These are phyloP conservation scores for Porites cylindrica DNA, from an alignment of 92 coral and sea anemone genomes.

Conservation along the genomic window DNA sequence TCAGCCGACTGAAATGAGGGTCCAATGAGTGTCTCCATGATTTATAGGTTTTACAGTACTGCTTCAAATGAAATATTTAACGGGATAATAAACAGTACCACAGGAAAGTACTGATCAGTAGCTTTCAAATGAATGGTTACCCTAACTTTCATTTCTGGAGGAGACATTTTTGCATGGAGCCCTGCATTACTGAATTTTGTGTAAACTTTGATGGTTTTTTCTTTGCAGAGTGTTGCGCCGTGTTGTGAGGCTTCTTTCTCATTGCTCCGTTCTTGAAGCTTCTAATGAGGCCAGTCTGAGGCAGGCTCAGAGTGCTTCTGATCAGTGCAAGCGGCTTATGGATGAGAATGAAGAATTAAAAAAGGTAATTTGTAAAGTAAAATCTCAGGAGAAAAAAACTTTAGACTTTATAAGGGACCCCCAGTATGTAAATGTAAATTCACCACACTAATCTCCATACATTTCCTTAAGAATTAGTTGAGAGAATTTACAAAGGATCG, in stretches of 20 bases:
- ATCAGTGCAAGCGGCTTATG: conserved; percentile 90
- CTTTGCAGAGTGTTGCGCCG: conserved; percentile 85
- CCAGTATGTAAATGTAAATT: no score
- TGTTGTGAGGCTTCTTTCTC: conserved; percentile 78
- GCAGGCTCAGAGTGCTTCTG: conserved; percentile 91
- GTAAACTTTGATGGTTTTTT: not conserved
- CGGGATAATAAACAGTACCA: no score
- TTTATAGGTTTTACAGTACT: no score
- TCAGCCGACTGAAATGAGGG: no score
- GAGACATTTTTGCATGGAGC: not conserved
- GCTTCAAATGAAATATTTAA: no score
- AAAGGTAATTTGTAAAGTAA: conserved; percentile 70
- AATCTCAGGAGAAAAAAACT: not conserved
- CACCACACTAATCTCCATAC: no score
- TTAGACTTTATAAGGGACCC: not conserved
- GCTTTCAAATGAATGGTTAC: no score
- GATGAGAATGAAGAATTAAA: conserved; percentile 83
- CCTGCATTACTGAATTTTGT: not conserved
- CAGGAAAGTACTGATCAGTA: no score
- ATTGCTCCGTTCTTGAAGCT: conserved; percentile 84
- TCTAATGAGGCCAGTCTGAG: conserved; percentile 92
- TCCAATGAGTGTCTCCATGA: no score
- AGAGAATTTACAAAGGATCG: no score
- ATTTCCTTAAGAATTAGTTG: no score
- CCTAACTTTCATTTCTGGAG: no score